Percentiles rank a stretch among this genome's conserved stretches.
phyloP scores from a whole-genome alignment of 2,888 invertebrate species.

The Brenthis ino region DNA sequence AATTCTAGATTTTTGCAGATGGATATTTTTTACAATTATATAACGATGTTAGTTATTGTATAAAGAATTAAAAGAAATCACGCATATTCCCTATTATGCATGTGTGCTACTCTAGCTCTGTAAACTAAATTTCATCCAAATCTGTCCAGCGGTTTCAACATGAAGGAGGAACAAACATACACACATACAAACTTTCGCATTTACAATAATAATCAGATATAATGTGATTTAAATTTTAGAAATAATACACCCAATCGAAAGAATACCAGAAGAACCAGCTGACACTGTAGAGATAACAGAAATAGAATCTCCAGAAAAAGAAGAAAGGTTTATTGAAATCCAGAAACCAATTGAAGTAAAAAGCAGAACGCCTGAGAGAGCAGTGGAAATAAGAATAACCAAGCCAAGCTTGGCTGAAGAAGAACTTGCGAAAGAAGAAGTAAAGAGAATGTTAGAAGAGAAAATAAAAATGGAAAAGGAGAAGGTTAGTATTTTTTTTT shows the following conservation, averaged over 20 bases:
- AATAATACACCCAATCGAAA: conserved; percentile 21
- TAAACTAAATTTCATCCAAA: no score
- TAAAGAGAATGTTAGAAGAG: conserved; percentile 56
- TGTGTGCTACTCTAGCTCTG: no score
- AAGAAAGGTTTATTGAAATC: conserved; percentile 6
- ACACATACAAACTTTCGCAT: not conserved
- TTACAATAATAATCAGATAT: not conserved
- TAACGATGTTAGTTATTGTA: no score
- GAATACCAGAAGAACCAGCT: conserved; percentile 8
- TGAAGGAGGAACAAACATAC: not conserved
- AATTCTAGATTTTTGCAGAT: no score
- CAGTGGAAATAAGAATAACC: conserved; percentile 25
- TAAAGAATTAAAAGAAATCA: no score
- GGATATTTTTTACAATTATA: no score
- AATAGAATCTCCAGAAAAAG: conserved; percentile 22
- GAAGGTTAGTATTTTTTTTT: conserved; percentile 54
- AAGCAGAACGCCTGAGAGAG: conserved; percentile 4
- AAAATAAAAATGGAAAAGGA: conserved; percentile 60
- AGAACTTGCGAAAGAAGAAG: conserved; percentile 50
- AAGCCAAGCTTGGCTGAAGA: conserved; percentile 47
- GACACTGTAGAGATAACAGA: conserved; percentile 38
- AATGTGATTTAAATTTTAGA: conserved; percentile 9
- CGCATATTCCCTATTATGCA: no score
- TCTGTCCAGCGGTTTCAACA: no score
- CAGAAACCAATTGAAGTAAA: conserved; percentile 8